These are phyloP conservation scores for Trachelus stipa DNA, from an alignment of 2,888 invertebrate genomes.

Conservation along the genomic window DNA sequence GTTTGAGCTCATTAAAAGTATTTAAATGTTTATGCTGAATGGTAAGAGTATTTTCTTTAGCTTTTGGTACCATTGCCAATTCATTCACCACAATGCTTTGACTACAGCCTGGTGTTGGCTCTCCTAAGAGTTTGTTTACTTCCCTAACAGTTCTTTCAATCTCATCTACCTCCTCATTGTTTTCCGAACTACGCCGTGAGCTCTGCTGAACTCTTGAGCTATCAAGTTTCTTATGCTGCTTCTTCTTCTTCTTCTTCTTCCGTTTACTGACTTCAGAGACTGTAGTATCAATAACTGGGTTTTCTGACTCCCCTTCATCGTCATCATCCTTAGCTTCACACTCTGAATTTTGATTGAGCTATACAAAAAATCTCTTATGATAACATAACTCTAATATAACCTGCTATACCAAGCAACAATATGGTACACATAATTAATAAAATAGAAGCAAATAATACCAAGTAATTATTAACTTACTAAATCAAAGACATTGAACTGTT, in stretches of 20 bases:
- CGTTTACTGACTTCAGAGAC: constrained; percentile 67
- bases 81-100: constrained; percentile 39
- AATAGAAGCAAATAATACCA: not conserved
- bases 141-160: constrained; percentile 76
- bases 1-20: constrained; percentile 83
- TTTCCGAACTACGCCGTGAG: constrained; percentile 29
- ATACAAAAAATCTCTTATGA: constrained; percentile 24
- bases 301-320: constrained; percentile 73
- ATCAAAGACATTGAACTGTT: constrained; percentile 75
- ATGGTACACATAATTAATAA: not conserved
- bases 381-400: constrained; percentile 10
- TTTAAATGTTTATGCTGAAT: constrained; percentile 81
- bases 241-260: constrained; percentile 76
- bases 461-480: constrained; percentile 70
- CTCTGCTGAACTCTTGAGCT: constrained; percentile 43
- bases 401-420: not conserved
- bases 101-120: constrained; percentile 63
- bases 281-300: constrained; percentile 55
- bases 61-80: constrained; percentile 34
- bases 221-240: constrained; percentile 69
- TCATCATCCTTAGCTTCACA: constrained; percentile 79
- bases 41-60: constrained; percentile 70
- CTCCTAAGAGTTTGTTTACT: constrained; percentile 76
- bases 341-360: constrained; percentile 78
- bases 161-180: constrained; percentile 70